phyloP scores from a whole-genome alignment of 1,140 invertebrate genomes.

The Platyura marginata region DNA sequence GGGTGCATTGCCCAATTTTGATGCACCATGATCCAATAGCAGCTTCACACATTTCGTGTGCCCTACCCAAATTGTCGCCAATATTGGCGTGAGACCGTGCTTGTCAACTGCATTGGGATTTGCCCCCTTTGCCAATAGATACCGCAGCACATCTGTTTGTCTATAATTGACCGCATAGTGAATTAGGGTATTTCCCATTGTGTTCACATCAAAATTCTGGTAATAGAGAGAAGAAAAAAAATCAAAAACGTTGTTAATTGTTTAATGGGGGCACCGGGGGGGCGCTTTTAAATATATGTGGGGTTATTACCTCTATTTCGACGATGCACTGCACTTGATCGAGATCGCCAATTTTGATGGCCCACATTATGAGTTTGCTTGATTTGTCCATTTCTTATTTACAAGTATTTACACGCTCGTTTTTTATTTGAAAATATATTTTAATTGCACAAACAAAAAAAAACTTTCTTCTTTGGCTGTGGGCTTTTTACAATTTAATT shows the following conservation, averaged over 20 bases:
- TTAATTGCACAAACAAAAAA: no score
- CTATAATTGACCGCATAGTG: slow-evolving; percentile 93
- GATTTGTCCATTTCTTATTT: slow-evolving; percentile 27
- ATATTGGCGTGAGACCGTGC: slow-evolving; percentile 78
- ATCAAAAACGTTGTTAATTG: no score
- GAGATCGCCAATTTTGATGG: slow-evolving; percentile 86
- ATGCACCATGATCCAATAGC: slow-evolving; percentile 71
- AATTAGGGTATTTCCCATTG: slow-evolving; percentile 65
- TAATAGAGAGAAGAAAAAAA: slow-evolving; percentile 10
- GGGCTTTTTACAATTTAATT: not conserved
- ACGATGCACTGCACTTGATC: slow-evolving; percentile 76
- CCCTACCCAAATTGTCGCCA: slow-evolving; percentile 92
- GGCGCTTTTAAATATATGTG: no score
- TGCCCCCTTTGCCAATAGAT: slow-evolving; percentile 72
- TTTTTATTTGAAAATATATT: not conserved
- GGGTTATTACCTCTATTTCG: slow-evolving; percentile 62
- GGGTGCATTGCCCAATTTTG: slow-evolving; percentile 63
- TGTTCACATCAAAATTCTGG: slow-evolving; percentile 68
- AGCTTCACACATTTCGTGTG: slow-evolving; percentile 81
- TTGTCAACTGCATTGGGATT: slow-evolving; percentile 84
- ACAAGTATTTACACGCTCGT: not conserved
- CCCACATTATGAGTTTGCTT: slow-evolving; percentile 69
- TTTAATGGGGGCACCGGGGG: no score
- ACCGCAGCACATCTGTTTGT: slow-evolving; percentile 76
- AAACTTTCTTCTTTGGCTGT: not conserved